These are phyloP conservation scores for Micrasema minimum DNA, from an alignment of 1,140 invertebrate genomes.

Conservation along the genomic window DNA sequence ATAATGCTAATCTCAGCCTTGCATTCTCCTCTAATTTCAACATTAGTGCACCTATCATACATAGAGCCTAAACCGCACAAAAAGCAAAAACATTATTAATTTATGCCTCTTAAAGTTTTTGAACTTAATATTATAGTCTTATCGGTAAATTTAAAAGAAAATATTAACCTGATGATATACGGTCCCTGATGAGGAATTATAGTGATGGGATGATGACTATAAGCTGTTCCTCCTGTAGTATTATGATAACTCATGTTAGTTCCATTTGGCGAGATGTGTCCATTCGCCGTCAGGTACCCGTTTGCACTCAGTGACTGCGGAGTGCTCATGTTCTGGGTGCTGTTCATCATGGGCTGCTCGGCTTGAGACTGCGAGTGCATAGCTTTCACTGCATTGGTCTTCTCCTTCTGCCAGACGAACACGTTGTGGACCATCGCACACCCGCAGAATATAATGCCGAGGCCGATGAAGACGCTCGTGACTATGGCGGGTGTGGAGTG, in stretches of 20 bases:
- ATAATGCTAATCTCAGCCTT: no score
- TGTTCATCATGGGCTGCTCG: conserved; percentile 48
- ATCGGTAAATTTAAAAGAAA: no score
- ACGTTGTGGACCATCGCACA: conserved; percentile 94
- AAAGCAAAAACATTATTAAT: no score
- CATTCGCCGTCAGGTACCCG: conserved; percentile 61
- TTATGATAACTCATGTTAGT: conserved; percentile 65
- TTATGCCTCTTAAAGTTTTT: no score
- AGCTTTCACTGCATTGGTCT: conserved; percentile 70
- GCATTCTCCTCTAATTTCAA: no score
- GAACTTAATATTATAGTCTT: no score
- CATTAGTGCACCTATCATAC: no score
- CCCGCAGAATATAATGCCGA: conserved; percentile 91
- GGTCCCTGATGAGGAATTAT: conserved; percentile 62
- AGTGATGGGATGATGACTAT: conserved; percentile 61
- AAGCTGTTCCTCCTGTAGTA: conserved; percentile 57
- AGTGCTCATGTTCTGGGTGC: conserved; percentile 46
- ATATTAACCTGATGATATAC: conserved; percentile 64
- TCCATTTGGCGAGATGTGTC: conserved; percentile 57
- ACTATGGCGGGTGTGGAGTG: conserved; percentile 91
- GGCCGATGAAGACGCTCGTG: conserved; percentile 86
- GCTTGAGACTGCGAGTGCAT: conserved; percentile 58
- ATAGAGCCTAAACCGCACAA: no score
- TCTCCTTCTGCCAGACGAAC: conserved; percentile 92
- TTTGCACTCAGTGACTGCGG: conserved; percentile 53